These are phyloP conservation scores for Sycophila texana DNA, from an alignment of 2,888 invertebrate species.

Conservation along the genomic window DNA sequence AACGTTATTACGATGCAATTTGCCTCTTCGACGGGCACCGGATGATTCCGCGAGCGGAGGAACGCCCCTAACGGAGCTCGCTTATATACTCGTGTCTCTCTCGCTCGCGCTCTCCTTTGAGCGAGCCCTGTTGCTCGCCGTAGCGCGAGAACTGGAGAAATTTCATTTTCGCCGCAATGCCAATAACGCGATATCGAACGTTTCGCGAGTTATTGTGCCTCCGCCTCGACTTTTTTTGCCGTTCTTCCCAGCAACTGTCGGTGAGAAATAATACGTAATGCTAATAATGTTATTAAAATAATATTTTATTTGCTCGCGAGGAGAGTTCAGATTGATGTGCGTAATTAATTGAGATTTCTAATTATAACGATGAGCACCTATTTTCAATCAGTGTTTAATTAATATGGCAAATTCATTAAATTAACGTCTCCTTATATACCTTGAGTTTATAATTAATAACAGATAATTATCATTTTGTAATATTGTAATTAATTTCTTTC, in stretches of 20 bases:
- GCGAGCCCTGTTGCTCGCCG: not conserved
- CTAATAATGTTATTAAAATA: not conserved
- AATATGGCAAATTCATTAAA: no score
- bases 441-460: no score
- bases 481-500: no score
- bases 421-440: no score
- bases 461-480: no score
- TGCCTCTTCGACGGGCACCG: conserved; percentile 3
- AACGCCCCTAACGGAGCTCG: conserved; percentile 34
- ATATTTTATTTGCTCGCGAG: no score
- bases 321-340: not conserved
- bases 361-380: not conserved
- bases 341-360: conserved; percentile 6
- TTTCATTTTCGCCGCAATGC: conserved; percentile 31
- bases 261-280: conserved; percentile 9
- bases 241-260: not conserved
- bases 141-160: conserved; percentile 11
- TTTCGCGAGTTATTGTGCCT: conserved; percentile 19
- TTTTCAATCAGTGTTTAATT: no score
- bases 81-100: not conserved
- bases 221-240: not conserved
- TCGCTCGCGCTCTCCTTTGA: not conserved
- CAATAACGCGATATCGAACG: conserved; percentile 1
- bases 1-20: conserved; percentile 31
- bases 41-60: not conserved